A percentile compares a stretch with the other conserved stretches of the same genome.
These are phyloP conservation scores for Prenolepis imparis DNA, from an alignment of 2,888 invertebrate species.

Conservation along the genomic window DNA sequence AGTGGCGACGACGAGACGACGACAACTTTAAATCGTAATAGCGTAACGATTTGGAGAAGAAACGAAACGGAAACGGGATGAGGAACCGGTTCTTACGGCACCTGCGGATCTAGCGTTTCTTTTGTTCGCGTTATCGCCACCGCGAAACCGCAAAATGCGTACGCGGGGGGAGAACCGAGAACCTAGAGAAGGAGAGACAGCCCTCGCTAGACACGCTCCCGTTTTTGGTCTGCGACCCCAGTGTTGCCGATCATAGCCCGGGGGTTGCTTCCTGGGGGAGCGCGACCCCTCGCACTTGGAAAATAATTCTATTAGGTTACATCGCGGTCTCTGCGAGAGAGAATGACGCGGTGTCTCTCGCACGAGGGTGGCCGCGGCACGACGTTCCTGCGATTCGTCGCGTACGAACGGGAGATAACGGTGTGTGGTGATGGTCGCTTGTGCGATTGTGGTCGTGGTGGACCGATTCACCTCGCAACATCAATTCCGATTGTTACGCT, in stretches of 20 bases:
- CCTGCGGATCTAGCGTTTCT: constrained; percentile 44
- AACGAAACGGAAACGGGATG: constrained; percentile 47
- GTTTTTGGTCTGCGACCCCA: constrained; percentile 72
- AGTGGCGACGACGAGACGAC: constrained; percentile 50
- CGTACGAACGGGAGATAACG: constrained; percentile 58
- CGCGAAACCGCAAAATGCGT: constrained; percentile 55
- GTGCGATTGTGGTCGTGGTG: constrained; percentile 43
- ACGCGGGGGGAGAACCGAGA: constrained; percentile 38
- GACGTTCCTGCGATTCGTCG: constrained; percentile 69
- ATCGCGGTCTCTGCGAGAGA: constrained; percentile 76
- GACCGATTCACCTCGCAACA: constrained; percentile 64
- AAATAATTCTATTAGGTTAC: constrained; percentile 84
- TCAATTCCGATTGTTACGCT: constrained; percentile 59
- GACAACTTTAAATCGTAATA: constrained; percentile 27
- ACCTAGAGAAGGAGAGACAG: not conserved
- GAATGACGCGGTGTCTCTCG: constrained; percentile 72
- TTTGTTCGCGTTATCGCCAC: constrained; percentile 57
- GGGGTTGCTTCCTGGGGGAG: constrained; percentile 71
- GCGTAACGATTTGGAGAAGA: constrained; percentile 28
- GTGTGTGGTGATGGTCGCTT: constrained; percentile 47
- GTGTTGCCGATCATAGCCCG: constrained; percentile 46
- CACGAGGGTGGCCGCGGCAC: constrained; percentile 65
- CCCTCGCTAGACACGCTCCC: constrained; percentile 58
- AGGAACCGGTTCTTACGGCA: constrained; percentile 48
- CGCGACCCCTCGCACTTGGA: constrained; percentile 79